Conservation (phyloP, 2,888 invertebrate genomes). For the Drosophila trichaetosa region DNA sequence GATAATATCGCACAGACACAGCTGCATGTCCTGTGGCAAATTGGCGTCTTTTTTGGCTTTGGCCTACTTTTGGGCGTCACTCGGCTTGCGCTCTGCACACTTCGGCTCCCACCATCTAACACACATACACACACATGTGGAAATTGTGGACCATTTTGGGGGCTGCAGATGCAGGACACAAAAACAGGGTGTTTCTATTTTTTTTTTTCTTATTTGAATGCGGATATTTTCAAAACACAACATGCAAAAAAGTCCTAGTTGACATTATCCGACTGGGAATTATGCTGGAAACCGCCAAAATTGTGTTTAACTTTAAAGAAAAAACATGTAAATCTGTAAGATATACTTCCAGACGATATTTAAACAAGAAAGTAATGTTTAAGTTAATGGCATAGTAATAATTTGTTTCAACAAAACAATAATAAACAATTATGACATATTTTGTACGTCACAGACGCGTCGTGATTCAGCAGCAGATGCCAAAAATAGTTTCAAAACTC, state of each 20-base stretch:
- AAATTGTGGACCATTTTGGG: constrained; percentile 16
- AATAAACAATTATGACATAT: constrained; percentile 13
- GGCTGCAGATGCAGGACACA: constrained; percentile 27
- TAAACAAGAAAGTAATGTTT: not conserved
- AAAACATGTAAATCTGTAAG: not conserved
- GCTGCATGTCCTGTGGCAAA: constrained; percentile 44
- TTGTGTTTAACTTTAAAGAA: not conserved
- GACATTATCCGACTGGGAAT: not conserved
- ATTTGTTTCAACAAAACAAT: constrained; percentile 1
- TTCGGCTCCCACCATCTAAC: constrained; percentile 23
- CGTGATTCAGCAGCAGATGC: constrained; percentile 68
- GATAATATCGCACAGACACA: constrained; percentile 13
- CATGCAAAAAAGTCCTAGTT: not conserved
- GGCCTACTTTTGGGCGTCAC: constrained; percentile 60
- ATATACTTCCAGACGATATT: not conserved
- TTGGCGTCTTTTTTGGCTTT: constrained; percentile 51
- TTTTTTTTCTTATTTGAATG: not conserved
- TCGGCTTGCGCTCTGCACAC: constrained; percentile 40
- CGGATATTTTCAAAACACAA: not conserved
- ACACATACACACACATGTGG: constrained; percentile 13
- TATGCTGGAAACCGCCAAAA: not conserved
- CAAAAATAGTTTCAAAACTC: constrained; percentile 66
- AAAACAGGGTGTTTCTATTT: constrained; percentile 34
- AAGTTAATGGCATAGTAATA: not conserved
- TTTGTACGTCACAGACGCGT: constrained; percentile 61